Evolutionary conservation across 2,797 vertebrate genomes (phyloP), one percentile per base, ranked within the genome.

Genomic region (Neosalanx taihuensis): DNA sequence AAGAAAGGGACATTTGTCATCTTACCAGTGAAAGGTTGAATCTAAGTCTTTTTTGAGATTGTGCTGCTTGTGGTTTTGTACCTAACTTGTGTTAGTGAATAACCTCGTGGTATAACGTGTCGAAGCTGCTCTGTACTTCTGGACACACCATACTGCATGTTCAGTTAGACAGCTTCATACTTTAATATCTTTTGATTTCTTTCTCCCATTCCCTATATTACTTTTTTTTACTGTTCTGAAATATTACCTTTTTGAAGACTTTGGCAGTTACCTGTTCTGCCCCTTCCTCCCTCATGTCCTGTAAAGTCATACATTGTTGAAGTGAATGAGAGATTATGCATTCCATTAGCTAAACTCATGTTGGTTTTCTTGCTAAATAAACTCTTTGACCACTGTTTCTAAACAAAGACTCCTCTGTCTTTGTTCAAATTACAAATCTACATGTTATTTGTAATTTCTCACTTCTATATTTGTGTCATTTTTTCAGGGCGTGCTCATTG

Each of bases 311-410:
- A 56, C 0, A 7, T n/a, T 56, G 18, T 56, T 56, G 5, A 75
- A 71, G 79, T 72, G 71, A 76, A 76, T 66, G 67, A 71, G 72
- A 67, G 66, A 77, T 77, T 75, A 80, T 79, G 81, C 81, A 76
- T 84, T 83, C 76, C 81, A 82, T 83, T 56, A 1, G 51, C 51
- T 56, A n/a, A 56, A 56, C 51, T 56, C 51, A 56, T 56, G 51
- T 56, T 9, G 15, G 51, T 56, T 56, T 78, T 80, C 80, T 83
- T 85, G 78, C 74, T 77, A 80, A 84, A 79, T 81, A 81, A 87
- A 87, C 70, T 83, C 80, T 80, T 76, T 71, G 81, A 84, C 78
- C 69, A 82, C 77, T 85, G 83, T 87, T 83, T 83, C 76, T 85
- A 83, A 65, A 80, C 61, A 1, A 60, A 23, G 72, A 66, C 57